Evolutionary conservation across 2,113 vertebrate species (phyloP), one percentile per base, ranked within the genome.

Genomic region (Colossoma macropomum): DNA sequence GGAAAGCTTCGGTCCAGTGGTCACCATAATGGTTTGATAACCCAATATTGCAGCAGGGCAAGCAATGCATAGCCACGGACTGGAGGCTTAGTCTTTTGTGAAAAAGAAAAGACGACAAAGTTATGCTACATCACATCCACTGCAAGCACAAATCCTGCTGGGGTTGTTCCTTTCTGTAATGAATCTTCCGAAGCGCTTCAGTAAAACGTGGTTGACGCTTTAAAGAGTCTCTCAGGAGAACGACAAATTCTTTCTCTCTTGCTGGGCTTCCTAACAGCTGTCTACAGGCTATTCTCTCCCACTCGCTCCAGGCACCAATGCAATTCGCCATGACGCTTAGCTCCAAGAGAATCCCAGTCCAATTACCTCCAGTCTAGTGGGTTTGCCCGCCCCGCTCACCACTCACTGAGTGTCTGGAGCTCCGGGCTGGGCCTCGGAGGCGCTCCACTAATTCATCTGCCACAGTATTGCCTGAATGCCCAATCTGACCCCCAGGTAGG

Each of bases 331-430:
- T 52, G 73, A 84, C 69, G 27, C 56, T 69, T 34, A n/a, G 52
- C 70, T 56, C 69, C 32, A 34, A 75, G 41, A 62, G 66, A 66
- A 72, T 81, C 74, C 66, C 73, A n/a, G 77, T 65, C 75, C 45
- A 82, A 85, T 85, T 87, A 82, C 75, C 79, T 84, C 83, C 79
- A 72, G 76, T 83, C 80, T 85, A 82, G 80, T 75, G 59, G 63
- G 19, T 72, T 62, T 38, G 72, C 63, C 38, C 63, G 21, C 21
- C 34, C 68, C 11, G 48, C 75, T 77, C 56, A 77, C 59, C 32
- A 52, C 75, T 71, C 48, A 72, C 38, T 34, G 75, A 21, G 71
- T 54, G 77, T 69, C 34, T 38, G 79, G 72, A 27, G 19, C 77
- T 80, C 34, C 45, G 27, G 52, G 63, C 82, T 50, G n/a, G 12